Conservation (phyloP, 1,140 invertebrate species). For the Planococcus citri region DNA sequence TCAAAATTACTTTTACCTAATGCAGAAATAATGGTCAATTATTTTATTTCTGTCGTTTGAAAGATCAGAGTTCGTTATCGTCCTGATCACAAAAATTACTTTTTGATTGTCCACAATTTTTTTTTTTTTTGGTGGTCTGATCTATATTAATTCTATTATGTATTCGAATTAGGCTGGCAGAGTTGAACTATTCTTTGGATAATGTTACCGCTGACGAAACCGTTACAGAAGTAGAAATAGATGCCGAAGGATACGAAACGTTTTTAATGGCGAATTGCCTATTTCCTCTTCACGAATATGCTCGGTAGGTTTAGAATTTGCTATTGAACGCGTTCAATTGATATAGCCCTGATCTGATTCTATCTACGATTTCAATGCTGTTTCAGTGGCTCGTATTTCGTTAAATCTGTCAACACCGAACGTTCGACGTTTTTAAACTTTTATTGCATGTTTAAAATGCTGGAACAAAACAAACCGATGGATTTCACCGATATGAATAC, state of each 20-base stretch:
- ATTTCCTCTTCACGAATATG: constrained; percentile 9
- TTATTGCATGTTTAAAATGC: constrained; percentile 6
- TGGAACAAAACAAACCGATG: constrained; percentile 14
- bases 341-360: too few relatives aligned
- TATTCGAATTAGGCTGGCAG: not conserved
- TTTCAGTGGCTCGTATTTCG: constrained; percentile 1
- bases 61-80: too few relatives aligned
- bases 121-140: too few relatives aligned
- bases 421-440: not conserved
- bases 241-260: constrained; percentile 3
- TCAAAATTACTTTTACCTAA: too few relatives aligned
- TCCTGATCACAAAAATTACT: too few relatives aligned
- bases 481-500: constrained; percentile 14
- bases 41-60: too few relatives aligned
- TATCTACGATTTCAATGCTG: too few relatives aligned
- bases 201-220: not conserved
- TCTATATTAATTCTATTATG: too few relatives aligned
- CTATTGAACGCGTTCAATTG: too few relatives aligned
- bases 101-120: too few relatives aligned
- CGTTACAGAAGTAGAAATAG: not conserved
- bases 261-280: not conserved
- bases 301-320: not conserved
- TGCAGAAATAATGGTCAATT: too few relatives aligned
- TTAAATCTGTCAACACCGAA: not conserved
- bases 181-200: not conserved